Conservation (phyloP, 1,140 invertebrate genomes). For the Hylaeus volcanicus region DNA sequence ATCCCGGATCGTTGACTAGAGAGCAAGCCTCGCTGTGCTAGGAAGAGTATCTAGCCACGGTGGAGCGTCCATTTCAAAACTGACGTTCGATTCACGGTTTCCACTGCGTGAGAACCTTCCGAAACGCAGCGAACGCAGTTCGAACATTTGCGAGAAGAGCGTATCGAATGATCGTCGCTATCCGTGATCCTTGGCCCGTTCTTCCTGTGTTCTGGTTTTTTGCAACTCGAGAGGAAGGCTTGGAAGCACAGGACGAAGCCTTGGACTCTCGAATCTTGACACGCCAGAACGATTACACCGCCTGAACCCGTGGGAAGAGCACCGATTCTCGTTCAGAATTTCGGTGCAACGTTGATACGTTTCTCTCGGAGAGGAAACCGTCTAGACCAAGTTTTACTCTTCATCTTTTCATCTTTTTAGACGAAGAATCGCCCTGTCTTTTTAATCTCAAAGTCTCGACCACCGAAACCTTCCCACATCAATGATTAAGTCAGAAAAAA, state of each 20-base stretch:
- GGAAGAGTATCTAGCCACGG: too few species aligned
- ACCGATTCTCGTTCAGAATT: background rate
- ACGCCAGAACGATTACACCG: constrained; percentile 60
- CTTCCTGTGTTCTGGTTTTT: constrained; percentile 40
- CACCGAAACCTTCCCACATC: too few species aligned
- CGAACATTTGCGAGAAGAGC: background rate
- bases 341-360: background rate
- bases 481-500: too few species aligned
- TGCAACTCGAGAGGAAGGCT: background rate
- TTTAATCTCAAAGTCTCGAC: too few species aligned
- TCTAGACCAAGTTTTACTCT: too few species aligned
- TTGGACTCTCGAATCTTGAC: constrained; percentile 60
- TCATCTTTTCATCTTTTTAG: too few species aligned
- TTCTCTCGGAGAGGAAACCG: too few species aligned
- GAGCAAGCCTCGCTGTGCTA: background rate
- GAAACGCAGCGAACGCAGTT: background rate
- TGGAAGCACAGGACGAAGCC: constrained; percentile 43
- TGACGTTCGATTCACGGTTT: too few species aligned
- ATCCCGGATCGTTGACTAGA: too few species aligned
- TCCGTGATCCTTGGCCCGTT: constrained; percentile 29
- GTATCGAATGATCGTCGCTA: background rate
- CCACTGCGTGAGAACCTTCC: too few species aligned
- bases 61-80: too few species aligned
- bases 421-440: too few species aligned
- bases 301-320: constrained; percentile 41